These are phyloP conservation scores for Carduelis carduelis DNA, from an alignment of 2,797 vertebrate species.

Conservation along the genomic window DNA sequence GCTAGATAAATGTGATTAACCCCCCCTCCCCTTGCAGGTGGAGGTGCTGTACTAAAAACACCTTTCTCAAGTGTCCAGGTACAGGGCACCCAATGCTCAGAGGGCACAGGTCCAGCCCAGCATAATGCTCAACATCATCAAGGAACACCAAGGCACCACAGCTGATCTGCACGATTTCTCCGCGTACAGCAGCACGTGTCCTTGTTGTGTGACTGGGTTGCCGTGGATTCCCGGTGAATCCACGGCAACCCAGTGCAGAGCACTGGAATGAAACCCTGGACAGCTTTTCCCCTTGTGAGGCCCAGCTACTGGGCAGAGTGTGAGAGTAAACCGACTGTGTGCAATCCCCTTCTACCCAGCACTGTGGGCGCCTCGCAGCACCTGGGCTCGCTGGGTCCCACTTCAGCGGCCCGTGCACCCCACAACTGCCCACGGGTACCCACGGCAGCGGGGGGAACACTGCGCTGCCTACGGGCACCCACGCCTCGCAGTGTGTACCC, in stretches of 20 bases:
- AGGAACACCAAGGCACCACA: not conserved
- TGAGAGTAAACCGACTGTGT: rapidly evolving
- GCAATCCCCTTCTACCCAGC: not conserved
- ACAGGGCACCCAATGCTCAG: not conserved
- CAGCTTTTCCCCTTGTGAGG: not conserved
- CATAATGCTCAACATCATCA: not conserved
- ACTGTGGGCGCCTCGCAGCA: not conserved
- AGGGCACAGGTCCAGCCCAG: not conserved
- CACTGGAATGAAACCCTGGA: not conserved
- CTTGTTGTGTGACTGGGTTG: too few relatives aligned
- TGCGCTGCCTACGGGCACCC: not conserved
- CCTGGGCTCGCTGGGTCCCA: not conserved
- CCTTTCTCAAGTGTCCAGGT: not conserved
- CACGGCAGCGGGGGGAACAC: not conserved
- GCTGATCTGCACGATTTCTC: not conserved
- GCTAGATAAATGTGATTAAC: not conserved
- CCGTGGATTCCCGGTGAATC: not conserved
- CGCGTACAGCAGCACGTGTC: rapidly evolving
- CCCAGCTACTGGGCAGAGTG: not conserved
- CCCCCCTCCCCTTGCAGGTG: not conserved
- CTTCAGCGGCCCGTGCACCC: too few relatives aligned
- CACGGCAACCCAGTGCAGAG: not conserved
- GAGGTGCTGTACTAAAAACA: not conserved
- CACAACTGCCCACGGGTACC: not conserved
- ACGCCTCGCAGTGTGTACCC: not conserved